phyloP scores from a whole-genome alignment of 64 coral and sea anemone species.

The Pocillopora verrucosa region DNA sequence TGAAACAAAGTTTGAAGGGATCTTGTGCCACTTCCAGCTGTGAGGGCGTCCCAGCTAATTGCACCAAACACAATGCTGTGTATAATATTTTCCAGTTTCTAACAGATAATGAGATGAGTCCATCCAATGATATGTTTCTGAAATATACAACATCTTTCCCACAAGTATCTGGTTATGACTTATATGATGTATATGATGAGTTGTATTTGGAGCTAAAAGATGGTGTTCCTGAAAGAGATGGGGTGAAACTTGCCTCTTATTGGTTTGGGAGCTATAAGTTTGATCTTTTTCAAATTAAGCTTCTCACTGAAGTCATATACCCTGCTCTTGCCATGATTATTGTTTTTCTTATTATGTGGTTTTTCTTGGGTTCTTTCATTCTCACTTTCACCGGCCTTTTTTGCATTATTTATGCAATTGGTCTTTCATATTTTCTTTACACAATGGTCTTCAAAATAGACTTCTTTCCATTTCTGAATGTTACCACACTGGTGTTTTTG shows the following conservation, averaged over 20 bases:
- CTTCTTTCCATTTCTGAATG: slow-evolving; percentile 91
- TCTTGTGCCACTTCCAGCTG: slow-evolving; percentile 4
- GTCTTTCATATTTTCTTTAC: slow-evolving; percentile 83
- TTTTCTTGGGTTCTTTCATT: slow-evolving; percentile 73
- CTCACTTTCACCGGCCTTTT: slow-evolving; percentile 67
- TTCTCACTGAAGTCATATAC: slow-evolving; percentile 63
- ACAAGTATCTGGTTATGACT: not conserved
- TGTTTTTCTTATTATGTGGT: slow-evolving; percentile 72
- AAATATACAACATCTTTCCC: slow-evolving; percentile 50
- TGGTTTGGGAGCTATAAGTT: slow-evolving; percentile 57
- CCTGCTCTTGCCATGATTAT: slow-evolving; percentile 79
- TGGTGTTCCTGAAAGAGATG: slow-evolving; percentile 28
- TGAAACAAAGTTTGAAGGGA: slow-evolving; percentile 22
- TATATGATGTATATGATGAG: not conserved
- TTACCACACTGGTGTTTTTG: slow-evolving; percentile 75
- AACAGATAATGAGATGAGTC: slow-evolving; percentile 53
- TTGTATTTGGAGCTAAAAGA: slow-evolving; percentile 62
- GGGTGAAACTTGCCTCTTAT: slow-evolving; percentile 63
- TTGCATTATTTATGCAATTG: slow-evolving; percentile 71
- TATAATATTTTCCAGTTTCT: slow-evolving; percentile 63
- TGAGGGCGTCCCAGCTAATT: slow-evolving; percentile 31
- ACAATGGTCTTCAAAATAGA: slow-evolving; percentile 68
- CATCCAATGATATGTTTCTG: slow-evolving; percentile 37
- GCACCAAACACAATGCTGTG: slow-evolving; percentile 55
- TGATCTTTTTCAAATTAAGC: slow-evolving; percentile 47